A percentile compares a stretch with the other conserved stretches of the same genome.
phyloP scores from a whole-genome alignment of 2,888 invertebrate species.

The Tuta absoluta region DNA sequence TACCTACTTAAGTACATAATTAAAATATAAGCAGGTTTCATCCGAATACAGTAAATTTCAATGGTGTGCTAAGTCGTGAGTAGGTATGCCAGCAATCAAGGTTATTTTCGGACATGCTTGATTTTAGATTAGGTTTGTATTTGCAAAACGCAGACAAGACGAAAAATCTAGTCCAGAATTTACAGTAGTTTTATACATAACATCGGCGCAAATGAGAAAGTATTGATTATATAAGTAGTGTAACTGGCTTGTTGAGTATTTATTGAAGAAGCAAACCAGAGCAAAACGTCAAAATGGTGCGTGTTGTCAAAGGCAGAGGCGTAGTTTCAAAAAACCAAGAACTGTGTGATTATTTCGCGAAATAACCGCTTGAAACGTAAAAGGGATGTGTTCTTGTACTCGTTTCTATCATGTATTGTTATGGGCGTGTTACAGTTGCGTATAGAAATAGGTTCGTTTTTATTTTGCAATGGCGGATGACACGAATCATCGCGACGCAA shows the following conservation, averaged over 20 bases:
- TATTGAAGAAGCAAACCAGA: conserved; percentile 49
- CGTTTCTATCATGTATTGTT: conserved; percentile 49
- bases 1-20: not conserved
- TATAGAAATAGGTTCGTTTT: conserved; percentile 58
- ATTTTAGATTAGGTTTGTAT: not conserved
- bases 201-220: conserved; percentile 30
- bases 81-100: not conserved
- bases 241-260: conserved; percentile 54
- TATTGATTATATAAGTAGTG: conserved; percentile 50
- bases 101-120: conserved; percentile 16
- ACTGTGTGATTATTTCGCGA: conserved; percentile 63
- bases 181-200: conserved; percentile 32
- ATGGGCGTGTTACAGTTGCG: conserved; percentile 58
- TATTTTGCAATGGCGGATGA: conserved; percentile 79
- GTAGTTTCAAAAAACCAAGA: conserved; percentile 68
- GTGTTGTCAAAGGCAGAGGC: conserved; percentile 75
- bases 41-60: not conserved
- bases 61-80: not conserved
- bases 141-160: not conserved
- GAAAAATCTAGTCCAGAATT: conserved; percentile 36
- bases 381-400: conserved; percentile 60
- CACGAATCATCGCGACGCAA: conserved; percentile 81
- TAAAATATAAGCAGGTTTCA: not conserved
- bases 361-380: conserved; percentile 55
- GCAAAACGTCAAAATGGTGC: conserved; percentile 78